Conservation (phyloP, 2,113 vertebrate genomes). For the Prunella fulvescens region DNA sequence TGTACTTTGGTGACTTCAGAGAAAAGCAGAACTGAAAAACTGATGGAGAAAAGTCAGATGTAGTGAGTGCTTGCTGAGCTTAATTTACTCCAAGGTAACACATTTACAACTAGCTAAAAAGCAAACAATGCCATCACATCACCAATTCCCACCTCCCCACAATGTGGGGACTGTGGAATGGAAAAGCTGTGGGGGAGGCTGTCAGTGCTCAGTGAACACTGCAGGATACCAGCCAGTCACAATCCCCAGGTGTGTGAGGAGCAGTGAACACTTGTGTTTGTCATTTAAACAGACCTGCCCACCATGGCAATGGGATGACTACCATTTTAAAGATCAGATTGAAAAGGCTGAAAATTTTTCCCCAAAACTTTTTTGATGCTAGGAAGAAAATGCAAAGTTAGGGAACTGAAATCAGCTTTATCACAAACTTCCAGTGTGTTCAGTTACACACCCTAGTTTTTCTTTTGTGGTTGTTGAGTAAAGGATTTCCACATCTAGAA, state of each 20-base stretch:
- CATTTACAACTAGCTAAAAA: not conserved
- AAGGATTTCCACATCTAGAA: not conserved
- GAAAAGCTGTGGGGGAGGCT: not conserved
- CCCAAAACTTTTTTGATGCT: not conserved
- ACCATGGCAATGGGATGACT: not conserved
- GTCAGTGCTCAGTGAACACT: not conserved
- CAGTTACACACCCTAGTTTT: not conserved
- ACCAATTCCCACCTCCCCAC: not conserved
- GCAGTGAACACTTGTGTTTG: not conserved
- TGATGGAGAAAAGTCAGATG: not conserved
- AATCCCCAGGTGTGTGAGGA: not conserved
- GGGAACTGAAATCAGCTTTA: not conserved
- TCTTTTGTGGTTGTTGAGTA: not conserved
- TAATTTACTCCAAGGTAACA: not conserved
- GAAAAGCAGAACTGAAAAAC: not conserved
- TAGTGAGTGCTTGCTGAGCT: not conserved
- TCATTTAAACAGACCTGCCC: not conserved
- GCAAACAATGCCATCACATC: not conserved
- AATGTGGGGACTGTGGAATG: fast-evolving
- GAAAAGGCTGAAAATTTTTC: not conserved
- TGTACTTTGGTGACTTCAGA: not conserved
- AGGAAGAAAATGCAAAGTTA: not conserved
- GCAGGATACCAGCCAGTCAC: not conserved
- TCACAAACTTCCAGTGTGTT: not conserved
- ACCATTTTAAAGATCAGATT: not conserved